Conservation (phyloP, 2,888 invertebrate genomes). For the Empis stercorea region DNA sequence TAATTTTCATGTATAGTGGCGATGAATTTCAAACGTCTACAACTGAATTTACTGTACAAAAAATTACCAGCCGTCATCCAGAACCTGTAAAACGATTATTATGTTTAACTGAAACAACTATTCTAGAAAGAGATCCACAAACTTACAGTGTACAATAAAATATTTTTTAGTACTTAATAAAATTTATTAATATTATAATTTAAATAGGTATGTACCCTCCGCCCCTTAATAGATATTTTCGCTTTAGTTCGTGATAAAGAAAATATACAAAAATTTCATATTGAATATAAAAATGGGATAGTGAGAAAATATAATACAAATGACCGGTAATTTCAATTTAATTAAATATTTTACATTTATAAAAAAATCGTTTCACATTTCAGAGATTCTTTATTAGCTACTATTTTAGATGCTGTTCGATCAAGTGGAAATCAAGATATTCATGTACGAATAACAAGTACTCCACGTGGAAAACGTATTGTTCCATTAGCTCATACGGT, state of each 20-base stretch:
- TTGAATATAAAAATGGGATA: conserved; percentile 90
- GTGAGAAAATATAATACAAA: conserved; percentile 80
- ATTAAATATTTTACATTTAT: conserved; percentile 1
- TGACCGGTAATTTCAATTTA: conserved; percentile 55
- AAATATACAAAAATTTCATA: conserved; percentile 84
- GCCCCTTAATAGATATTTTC: conserved; percentile 73
- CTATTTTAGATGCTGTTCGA: conserved; percentile 89
- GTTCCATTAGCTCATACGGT: conserved; percentile 81
- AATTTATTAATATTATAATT: background rate
- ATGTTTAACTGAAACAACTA: conserved; percentile 88
- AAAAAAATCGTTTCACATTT: conserved; percentile 10
- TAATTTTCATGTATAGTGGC: too few relatives aligned
- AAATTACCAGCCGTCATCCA: conserved; percentile 68
- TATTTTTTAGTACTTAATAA: background rate
- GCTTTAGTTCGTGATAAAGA: conserved; percentile 79
- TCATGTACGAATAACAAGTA: conserved; percentile 76
- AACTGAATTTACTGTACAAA: conserved; percentile 92
- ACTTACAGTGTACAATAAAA: conserved; percentile 59
- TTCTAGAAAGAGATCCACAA: conserved; percentile 92
- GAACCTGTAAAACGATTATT: conserved; percentile 80
- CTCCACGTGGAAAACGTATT: conserved; percentile 74
- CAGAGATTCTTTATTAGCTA: conserved; percentile 89
- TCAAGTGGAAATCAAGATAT: conserved; percentile 95
- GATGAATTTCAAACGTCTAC: conserved; percentile 95
- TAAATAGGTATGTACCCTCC: conserved; percentile 56